Evolutionary conservation across 1,140 invertebrate genomes (phyloP).

Genomic region (Chrysopa pallens): DNA sequence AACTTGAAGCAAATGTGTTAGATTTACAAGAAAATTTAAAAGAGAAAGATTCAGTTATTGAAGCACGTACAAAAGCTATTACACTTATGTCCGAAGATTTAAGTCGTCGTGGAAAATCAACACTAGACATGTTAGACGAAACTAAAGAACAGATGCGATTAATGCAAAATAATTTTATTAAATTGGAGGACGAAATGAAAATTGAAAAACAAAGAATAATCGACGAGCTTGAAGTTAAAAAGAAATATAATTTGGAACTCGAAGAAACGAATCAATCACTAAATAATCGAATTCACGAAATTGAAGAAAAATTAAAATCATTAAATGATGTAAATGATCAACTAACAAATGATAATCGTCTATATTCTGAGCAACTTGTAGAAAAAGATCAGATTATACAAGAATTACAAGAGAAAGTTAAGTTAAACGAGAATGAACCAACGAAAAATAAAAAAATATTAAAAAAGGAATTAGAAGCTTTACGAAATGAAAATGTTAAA

Average conservation of each 20-base stretch:
- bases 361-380: too few relatives aligned
- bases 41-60: slow-evolving; percentile 73
- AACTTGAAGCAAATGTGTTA: slow-evolving; percentile 42
- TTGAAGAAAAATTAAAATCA: slow-evolving; percentile 11
- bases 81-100: slow-evolving; percentile 59
- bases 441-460: slow-evolving; percentile 22
- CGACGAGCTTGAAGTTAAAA: slow-evolving; percentile 32
- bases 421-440: slow-evolving; percentile 12
- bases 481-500: slow-evolving; percentile 21
- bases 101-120: slow-evolving; percentile 49
- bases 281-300: slow-evolving; percentile 10
- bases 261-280: slow-evolving; percentile 1
- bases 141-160: slow-evolving; percentile 60
- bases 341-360: slow-evolving; percentile 2
- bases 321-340: slow-evolving; percentile 9
- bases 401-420: slow-evolving; percentile 8
- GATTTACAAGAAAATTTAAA: slow-evolving; percentile 61
- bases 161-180: slow-evolving; percentile 60
- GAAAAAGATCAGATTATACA: neutral
- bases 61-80: slow-evolving; percentile 63
- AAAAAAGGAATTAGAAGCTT: slow-evolving; percentile 12
- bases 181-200: slow-evolving; percentile 49
- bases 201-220: slow-evolving; percentile 40
- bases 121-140: slow-evolving; percentile 51
- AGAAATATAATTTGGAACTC: slow-evolving; percentile 26